phyloP scores from a whole-genome alignment of 1,140 invertebrate species.

The Brachionus rotundiformis region DNA sequence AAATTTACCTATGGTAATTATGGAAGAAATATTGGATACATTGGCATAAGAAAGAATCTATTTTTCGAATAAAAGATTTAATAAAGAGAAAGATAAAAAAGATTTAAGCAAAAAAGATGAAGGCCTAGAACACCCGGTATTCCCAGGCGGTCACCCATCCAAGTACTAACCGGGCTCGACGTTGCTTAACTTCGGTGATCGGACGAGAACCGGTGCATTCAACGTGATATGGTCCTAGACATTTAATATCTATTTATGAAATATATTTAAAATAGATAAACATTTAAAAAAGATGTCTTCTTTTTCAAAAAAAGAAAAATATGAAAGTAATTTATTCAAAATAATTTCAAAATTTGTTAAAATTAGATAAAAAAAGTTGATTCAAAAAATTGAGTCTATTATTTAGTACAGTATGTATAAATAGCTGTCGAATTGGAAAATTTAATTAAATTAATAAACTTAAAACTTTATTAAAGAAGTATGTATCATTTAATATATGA shows the following conservation, averaged over 20 bases:
- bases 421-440: background rate
- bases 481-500: background rate
- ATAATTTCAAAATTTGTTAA: background rate
- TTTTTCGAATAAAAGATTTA: no score
- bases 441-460: constrained; percentile 24
- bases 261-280: background rate
- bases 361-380: background rate
- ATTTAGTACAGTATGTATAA: background rate
- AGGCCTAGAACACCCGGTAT: constrained; percentile 60
- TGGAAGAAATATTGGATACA: no score
- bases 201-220: constrained; percentile 65
- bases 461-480: constrained; percentile 14
- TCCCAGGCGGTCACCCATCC: constrained; percentile 68
- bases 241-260: background rate
- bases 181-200: constrained; percentile 68
- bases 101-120: background rate
- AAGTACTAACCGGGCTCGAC: constrained; percentile 67
- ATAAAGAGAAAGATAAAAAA: no score
- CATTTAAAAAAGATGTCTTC: background rate
- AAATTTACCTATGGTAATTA: no score
- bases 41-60: no score
- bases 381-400: background rate
- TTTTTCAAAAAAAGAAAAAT: background rate
- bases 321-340: no score
- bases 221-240: constrained; percentile 52